Conservation (phyloP, 2,113 vertebrate genomes). For the Macaca fascicularis region DNA sequence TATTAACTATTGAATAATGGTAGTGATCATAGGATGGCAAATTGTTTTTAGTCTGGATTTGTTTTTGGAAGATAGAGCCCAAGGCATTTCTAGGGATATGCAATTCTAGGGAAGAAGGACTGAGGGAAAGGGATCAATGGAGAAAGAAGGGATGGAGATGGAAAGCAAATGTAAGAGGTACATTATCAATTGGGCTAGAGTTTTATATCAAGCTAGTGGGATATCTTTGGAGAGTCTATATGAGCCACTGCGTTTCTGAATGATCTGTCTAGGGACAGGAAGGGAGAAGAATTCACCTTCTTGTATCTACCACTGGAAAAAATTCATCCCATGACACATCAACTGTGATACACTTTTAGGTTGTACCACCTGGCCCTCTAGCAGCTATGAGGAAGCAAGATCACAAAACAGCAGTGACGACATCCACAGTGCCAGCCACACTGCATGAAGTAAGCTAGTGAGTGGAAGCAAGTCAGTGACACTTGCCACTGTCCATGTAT, state of each 20-base stretch:
- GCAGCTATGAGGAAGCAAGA: background rate
- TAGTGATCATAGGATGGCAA: background rate
- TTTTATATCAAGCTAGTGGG: background rate
- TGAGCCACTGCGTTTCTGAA: background rate
- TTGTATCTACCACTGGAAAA: background rate
- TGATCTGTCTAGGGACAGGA: background rate
- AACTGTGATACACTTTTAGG: background rate
- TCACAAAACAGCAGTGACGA: background rate
- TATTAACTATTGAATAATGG: background rate
- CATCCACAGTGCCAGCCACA: background rate
- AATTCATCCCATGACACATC: background rate
- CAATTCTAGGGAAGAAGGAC: background rate
- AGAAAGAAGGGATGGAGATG: background rate
- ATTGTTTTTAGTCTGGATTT: background rate
- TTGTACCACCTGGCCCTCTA: background rate
- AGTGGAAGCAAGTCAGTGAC: background rate
- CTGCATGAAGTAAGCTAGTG: background rate
- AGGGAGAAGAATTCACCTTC: background rate
- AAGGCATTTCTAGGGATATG: background rate
- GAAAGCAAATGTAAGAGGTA: background rate
- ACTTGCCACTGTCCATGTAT: background rate
- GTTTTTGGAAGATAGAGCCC: background rate
- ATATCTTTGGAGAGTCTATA: background rate
- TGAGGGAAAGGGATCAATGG: background rate
- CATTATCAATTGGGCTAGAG: background rate